These are phyloP conservation scores for Onychomys torridus DNA, from an alignment of 2,797 vertebrate genomes.

Conservation along the genomic window DNA sequence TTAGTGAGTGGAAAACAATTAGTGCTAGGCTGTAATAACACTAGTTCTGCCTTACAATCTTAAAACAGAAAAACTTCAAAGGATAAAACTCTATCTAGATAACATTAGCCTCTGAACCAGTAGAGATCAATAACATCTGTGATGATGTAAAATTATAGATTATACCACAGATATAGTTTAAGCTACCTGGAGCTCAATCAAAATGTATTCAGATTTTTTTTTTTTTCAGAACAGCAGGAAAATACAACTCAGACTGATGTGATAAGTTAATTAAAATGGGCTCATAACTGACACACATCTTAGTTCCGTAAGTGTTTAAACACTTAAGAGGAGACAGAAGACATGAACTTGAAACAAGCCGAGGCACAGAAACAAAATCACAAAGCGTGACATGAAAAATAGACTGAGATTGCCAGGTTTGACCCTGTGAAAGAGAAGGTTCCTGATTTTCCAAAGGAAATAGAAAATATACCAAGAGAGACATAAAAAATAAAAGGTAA, in stretches of 20 bases:
- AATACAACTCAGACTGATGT: background rate
- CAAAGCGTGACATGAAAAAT: background rate
- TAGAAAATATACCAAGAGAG: background rate
- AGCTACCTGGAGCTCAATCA: background rate
- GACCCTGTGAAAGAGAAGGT: background rate
- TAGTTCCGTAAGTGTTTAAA: background rate
- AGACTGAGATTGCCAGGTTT: background rate
- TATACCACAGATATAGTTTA: background rate
- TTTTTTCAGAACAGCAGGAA: background rate
- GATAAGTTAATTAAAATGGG: background rate
- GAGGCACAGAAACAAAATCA: background rate
- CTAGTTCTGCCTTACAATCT: background rate
- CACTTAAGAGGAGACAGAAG: background rate
- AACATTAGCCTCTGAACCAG: background rate
- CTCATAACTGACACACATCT: background rate
- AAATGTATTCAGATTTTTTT: background rate
- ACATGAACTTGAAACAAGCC: background rate
- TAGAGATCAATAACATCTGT: background rate
- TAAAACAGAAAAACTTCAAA: background rate
- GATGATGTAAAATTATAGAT: background rate
- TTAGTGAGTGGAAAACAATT: background rate
- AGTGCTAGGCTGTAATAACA: background rate
- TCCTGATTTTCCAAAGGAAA: background rate
- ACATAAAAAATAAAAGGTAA: background rate
- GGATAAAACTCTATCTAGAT: background rate